phyloP scores from a whole-genome alignment of 2,888 invertebrate species.

The Hedychridium roseum region DNA sequence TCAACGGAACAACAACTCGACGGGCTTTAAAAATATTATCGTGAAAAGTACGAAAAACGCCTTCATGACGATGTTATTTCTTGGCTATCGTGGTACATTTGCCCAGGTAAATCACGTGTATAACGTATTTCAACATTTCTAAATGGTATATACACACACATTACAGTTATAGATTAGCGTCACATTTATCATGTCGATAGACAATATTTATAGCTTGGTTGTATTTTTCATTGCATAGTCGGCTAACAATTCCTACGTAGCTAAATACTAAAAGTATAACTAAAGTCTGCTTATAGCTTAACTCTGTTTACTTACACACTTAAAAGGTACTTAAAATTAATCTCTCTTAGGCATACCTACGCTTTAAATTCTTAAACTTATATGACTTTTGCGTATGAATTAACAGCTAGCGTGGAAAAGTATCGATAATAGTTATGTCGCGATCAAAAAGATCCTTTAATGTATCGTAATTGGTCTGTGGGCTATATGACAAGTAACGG shows the following conservation, averaged over 20 bases:
- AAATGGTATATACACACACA: conserved; percentile 31
- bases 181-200: conserved; percentile 46
- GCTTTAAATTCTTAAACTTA: conserved; percentile 20
- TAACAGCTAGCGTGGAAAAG: conserved; percentile 22
- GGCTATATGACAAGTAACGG: conserved; percentile 24
- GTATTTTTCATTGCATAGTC: conserved; percentile 32
- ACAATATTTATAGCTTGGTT: conserved; percentile 34
- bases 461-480: conserved; percentile 29
- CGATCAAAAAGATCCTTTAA: conserved; percentile 31
- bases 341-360: conserved; percentile 28
- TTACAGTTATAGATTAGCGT: conserved; percentile 39
- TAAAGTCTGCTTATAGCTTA: conserved; percentile 23
- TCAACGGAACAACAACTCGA: too few species aligned
- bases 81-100: conserved; percentile 16
- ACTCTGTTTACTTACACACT: conserved; percentile 16
- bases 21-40: too few species aligned
- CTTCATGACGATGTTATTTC: not conserved
- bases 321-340: conserved; percentile 29
- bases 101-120: conserved; percentile 29
- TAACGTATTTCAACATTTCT: conserved; percentile 31
- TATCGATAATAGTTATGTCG: conserved; percentile 25
- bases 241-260: conserved; percentile 45
- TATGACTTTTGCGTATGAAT: conserved; percentile 16
- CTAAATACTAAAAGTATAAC: conserved; percentile 38
- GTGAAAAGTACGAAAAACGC: conserved; percentile 16